Conservation (phyloP, 2,797 vertebrate genomes). For the Caiman crocodilus region DNA sequence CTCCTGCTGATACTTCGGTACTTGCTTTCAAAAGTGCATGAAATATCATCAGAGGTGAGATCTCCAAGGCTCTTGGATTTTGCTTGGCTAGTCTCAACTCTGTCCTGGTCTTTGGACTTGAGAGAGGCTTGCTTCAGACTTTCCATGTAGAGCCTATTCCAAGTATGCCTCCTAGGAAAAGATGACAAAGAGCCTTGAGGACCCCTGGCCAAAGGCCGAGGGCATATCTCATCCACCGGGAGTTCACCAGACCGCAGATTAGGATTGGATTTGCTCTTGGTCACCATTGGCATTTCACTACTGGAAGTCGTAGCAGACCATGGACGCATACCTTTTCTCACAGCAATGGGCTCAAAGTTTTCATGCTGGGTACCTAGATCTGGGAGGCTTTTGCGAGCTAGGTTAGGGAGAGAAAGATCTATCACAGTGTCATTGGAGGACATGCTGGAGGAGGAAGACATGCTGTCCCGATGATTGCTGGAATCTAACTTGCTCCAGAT, state of each 20-base stretch:
- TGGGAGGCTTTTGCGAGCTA: constrained; percentile 86
- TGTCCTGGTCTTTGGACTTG: constrained; percentile 56
- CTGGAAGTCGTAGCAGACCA: constrained; percentile 56
- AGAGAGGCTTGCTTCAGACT: constrained; percentile 85
- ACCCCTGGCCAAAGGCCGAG: constrained; percentile 78
- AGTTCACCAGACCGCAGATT: constrained; percentile 82
- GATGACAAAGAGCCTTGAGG: constrained; percentile 63
- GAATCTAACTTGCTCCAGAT: constrained; percentile 94
- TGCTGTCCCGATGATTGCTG: constrained; percentile 86
- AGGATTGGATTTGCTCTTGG: constrained; percentile 94
- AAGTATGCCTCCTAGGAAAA: constrained; percentile 87
- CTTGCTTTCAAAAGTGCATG: constrained; percentile 89
- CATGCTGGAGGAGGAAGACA: constrained; percentile 96
- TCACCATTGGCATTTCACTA: constrained; percentile 71
- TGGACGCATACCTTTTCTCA: constrained; percentile 71
- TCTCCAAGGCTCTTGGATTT: constrained; percentile 97
- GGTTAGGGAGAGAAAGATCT: constrained; percentile 90
- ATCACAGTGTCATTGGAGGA: constrained; percentile 95
- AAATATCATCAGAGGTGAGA: constrained; percentile 93
- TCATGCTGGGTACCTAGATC: constrained; percentile 77
- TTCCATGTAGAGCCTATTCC: constrained; percentile 90
- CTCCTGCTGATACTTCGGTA: constrained; percentile 90
- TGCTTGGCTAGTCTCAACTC: constrained; percentile 59
- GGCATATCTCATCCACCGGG: constrained; percentile 75
- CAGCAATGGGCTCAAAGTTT: constrained; percentile 43